Evolutionary conservation across 2,888 invertebrate species (phyloP), one percentile per base, ranked within the genome.

Genomic region (Leucophenga maculata): DNA sequence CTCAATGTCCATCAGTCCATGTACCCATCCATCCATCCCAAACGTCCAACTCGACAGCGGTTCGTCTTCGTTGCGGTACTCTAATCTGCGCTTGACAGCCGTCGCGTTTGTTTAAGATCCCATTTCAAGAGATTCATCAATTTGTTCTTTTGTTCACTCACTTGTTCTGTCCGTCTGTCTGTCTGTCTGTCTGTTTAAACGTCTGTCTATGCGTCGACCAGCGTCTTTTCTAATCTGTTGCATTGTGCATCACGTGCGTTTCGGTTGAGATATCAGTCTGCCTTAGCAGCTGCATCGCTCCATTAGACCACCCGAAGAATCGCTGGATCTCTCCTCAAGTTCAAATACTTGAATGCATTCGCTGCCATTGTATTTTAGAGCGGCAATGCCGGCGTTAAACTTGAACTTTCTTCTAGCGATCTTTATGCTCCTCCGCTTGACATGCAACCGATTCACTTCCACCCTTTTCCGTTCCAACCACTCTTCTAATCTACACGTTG

Each of bases 71-170:
- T 8, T 6, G 39, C 39, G 11, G 1, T 39, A 9, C 39, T 39
- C 39, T 39, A 39, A 39, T 11, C 39, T 11, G 8, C 11, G 39
- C 39, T 39, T 39, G 39, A 39, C 39, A 39, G 39, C 39, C 39
- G 39, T 39, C 39, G 39, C 39, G 39, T 6, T 16, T 50, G 50
- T 18, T 16, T 64, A 44, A 46, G 44, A 64, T 64, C 48, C 62
- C 62, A 46, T 64, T 22, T 48, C 62, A 64, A 64, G 48, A 64
- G 46, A 64, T 64, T 18, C 62, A 64, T 64, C 62, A 64, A 64
- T 64, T 64, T 64, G 62, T 64, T 64, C 48, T 64, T 64, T 64
- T 64, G 48, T 64, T 64, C 55, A 26, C 20, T 20, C 13, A 14
- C 26, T 52, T 52, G 52, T n/a, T 59, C 48, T 22, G 62, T 64